phyloP scores from a whole-genome alignment of 2,797 vertebrate genomes.

The Sebastes nivosus region DNA sequence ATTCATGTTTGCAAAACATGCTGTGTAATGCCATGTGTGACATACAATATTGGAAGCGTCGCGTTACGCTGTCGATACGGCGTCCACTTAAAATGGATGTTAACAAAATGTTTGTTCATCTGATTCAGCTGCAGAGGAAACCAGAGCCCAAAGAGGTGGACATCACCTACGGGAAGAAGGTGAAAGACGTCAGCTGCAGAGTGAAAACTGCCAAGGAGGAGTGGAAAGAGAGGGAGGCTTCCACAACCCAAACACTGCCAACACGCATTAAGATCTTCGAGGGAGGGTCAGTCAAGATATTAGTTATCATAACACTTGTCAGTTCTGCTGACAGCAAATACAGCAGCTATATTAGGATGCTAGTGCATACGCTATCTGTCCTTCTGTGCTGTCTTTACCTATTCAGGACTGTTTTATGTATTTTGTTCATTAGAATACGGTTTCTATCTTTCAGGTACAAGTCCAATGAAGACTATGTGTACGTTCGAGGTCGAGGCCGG shows the following conservation, averaged over 20 bases:
- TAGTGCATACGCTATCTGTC: not conserved
- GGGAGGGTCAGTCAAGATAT: conserved; percentile 91
- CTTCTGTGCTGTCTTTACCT: not conserved
- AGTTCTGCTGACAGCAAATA: conserved; percentile 44
- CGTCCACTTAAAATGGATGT: conserved; percentile 64
- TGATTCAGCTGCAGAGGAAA: conserved; percentile 88
- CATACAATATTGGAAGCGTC: conserved; percentile 49
- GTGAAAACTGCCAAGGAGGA: conserved; percentile 93
- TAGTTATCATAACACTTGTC: conserved; percentile 41
- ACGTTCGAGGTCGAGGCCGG: conserved; percentile 95
- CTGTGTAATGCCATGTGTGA: conserved; percentile 58
- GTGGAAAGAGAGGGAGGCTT: conserved; percentile 93
- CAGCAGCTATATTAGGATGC: conserved; percentile 22
- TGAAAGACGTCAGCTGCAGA: conserved; percentile 90
- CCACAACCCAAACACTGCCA: conserved; percentile 89
- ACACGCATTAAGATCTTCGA: conserved; percentile 99
- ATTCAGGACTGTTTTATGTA: not conserved
- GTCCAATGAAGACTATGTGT: conserved; percentile 98
- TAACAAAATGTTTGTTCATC: conserved; percentile 71
- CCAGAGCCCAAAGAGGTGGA: conserved; percentile 91
- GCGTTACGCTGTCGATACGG: conserved; percentile 61
- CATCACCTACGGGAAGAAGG: conserved; percentile 90
- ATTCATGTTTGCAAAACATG: conserved; percentile 59
- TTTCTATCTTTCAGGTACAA: conserved; percentile 87
- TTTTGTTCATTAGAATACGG: not conserved